Evolutionary conservation across 2,888 invertebrate genomes (phyloP), one percentile per base, ranked within the genome.

Genomic region (Ectemnius cavifrons): DNA sequence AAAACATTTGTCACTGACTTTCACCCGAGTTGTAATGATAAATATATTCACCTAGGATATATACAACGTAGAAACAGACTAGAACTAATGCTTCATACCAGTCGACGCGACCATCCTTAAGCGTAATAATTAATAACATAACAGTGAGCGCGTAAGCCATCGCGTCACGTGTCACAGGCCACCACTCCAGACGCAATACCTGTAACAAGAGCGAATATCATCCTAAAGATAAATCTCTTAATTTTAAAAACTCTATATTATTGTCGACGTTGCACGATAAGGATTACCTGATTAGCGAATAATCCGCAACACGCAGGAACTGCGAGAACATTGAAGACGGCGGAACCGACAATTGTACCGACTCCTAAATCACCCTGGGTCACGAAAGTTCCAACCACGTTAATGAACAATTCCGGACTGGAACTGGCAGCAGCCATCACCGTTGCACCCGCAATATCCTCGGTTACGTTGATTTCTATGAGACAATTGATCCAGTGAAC

Each of bases 361-460:
- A 96, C 94, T 0, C 96, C 96, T 23, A 96, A 91, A 88, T 96
- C 96, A 0, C 95, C 95, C 85, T 95, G 94, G 0, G 95, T 95
- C 71, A 95, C 93, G 87, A 96, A 96, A 0, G 96, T 96, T 52
- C 95, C 97, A 27, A 97, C 94, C 77, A 95, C 94, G 89, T 96
- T 96, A 77, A 97, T 95, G 91, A 97, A 97, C 75, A 97, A 92
- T 91, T 97, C 97, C 0, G 97, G 97, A 73, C 96, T 95, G 0
- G 96, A 96, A 74, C 96, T 96, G 0, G 97, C 97, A 0, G 96
- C 94, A 0, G 97, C 97, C 97, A 97, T 97, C 87, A 97, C 96
- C 0, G 97, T 97, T 0, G 97, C 97, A 0, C 97, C 97, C 0
- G 97, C 97, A 27, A 97, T 94, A 86, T 97, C 97, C 79, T 94